Evolutionary conservation across 2,113 vertebrate genomes (phyloP).

Genomic region (Acanthochromis polyacanthus): DNA sequence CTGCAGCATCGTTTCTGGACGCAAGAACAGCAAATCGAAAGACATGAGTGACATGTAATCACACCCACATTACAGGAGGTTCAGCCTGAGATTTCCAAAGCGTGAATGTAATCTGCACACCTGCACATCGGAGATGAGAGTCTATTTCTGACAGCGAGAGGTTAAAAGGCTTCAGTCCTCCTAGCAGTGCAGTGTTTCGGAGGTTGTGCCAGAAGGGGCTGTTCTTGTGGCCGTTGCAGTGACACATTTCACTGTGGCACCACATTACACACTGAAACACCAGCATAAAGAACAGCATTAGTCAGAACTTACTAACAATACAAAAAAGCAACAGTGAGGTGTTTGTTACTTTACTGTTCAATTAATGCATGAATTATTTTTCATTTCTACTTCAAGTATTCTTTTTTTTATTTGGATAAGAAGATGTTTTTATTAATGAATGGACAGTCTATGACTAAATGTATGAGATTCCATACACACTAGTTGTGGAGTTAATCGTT

Average conservation of each 20-base stretch:
- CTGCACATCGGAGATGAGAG: constrained; percentile 81
- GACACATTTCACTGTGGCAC: constrained; percentile 77
- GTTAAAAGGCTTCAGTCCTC: constrained; percentile 83
- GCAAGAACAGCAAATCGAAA: not conserved
- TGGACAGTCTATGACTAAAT: too few species aligned
- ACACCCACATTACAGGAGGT: not conserved
- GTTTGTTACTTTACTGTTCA: too few species aligned
- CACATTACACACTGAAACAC: constrained; percentile 84
- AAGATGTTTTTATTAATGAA: too few species aligned
- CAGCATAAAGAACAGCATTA: not conserved
- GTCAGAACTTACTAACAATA: too few species aligned
- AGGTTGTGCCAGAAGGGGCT: constrained; percentile 86
- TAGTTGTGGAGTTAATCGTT: too few species aligned
- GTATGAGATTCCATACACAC: too few species aligned
- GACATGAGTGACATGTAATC: not conserved
- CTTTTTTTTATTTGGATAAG: too few species aligned
- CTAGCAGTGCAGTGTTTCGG: constrained; percentile 76
- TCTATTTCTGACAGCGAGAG: constrained; percentile 86
- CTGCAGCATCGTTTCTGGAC: constrained; percentile 63
- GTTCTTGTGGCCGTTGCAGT: constrained; percentile 91
- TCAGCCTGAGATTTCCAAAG: not conserved
- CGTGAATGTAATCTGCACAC: constrained; percentile 59
- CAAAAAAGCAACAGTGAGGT: too few species aligned
- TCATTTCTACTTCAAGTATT: too few species aligned
- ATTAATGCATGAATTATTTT: too few species aligned